Conservation (phyloP, 1,140 invertebrate species). For the Zaprionus davidi region DNA sequence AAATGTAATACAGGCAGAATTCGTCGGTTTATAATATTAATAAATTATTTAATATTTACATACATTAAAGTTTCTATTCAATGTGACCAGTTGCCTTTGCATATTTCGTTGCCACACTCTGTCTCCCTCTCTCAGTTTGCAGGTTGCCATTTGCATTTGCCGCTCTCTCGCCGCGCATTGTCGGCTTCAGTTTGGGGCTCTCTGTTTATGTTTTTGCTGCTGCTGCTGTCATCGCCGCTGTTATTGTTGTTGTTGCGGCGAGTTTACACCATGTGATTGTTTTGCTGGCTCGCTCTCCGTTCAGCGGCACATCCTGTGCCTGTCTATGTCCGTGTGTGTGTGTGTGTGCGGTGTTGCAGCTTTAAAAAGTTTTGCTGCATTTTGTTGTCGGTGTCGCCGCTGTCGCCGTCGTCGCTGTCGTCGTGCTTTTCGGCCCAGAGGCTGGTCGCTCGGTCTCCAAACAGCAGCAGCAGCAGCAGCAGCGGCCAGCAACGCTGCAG, state of each 20-base stretch:
- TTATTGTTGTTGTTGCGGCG: constrained; percentile 53
- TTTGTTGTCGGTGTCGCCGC: constrained; percentile 66
- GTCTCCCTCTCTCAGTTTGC: background rate
- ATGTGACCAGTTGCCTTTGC: background rate
- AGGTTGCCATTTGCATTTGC: constrained; percentile 17
- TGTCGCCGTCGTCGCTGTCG: constrained; percentile 61
- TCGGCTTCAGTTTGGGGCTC: constrained; percentile 56
- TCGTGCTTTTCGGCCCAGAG: constrained; percentile 80
- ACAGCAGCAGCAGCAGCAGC: constrained; percentile 38
- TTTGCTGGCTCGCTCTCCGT: constrained; percentile 64
- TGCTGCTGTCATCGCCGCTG: constrained; percentile 35
- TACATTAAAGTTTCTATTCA: background rate
- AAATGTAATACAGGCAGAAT: background rate
- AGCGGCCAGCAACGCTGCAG: constrained; percentile 50
- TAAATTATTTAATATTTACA: background rate
- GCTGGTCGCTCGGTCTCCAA: constrained; percentile 74
- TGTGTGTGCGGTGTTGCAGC: constrained; percentile 48
- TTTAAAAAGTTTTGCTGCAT: constrained; percentile 76
- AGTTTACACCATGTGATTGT: constrained; percentile 78
- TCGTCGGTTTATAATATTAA: background rate
- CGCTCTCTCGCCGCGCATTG: constrained; percentile 43
- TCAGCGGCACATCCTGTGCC: constrained; percentile 60
- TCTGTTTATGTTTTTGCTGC: constrained; percentile 82
- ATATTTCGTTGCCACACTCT: background rate
- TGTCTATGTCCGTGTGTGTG: constrained; percentile 12